Evolutionary conservation across 1,140 invertebrate species (phyloP), one percentile per base, ranked within the genome.

Genomic region (Leptoteleia sp.): DNA sequence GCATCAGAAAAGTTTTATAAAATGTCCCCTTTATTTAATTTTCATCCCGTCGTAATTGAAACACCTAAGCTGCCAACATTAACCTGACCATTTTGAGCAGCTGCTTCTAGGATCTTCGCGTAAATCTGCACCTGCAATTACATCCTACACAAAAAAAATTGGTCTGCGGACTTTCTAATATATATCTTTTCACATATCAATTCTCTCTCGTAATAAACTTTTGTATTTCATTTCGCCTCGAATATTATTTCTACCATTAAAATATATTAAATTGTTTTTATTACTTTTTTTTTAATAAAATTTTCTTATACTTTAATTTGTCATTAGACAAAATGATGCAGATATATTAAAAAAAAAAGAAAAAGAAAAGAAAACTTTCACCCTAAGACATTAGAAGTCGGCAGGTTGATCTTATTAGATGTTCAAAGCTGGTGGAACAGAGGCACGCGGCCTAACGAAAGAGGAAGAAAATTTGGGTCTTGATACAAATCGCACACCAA

Each of bases 401-500:
- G 19, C 61, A 67, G 47, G 47, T 67, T 59, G 45, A 55, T 72
- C 12, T 59, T 67, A 72, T 68, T 71, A 68, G 29, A 62, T 7
- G 47, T 54, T 61, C 13, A 38, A 52, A 52, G 59, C 52, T 7
- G 43, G 31, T 15, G 35, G 37, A 35, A 22, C 37, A 17, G n/a
- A n/a, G 80, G 79, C 83, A 85, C 82, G 83, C 84, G 82, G 83
- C 71, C 65, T 45, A 42, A 76, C 27, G 55, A 68, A 68, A 79
- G 45, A 76, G 72, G 37, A 82, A 19, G 50, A 50, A 64, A 76
- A 52, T 67, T 67, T 62, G 29, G 38, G 31, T 77, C 64, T 72
- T 76, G 67, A 79, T 76, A 73, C 61, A 76, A 82, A 81, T 82
- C 80, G 85, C 83, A 87, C 86, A 85, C 84, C 86, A 84, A 82